Percentiles rank a stretch among this genome's conserved stretches.
Evolutionary conservation across 2,113 vertebrate genomes (phyloP).

Genomic region (Aramus guarauna): DNA sequence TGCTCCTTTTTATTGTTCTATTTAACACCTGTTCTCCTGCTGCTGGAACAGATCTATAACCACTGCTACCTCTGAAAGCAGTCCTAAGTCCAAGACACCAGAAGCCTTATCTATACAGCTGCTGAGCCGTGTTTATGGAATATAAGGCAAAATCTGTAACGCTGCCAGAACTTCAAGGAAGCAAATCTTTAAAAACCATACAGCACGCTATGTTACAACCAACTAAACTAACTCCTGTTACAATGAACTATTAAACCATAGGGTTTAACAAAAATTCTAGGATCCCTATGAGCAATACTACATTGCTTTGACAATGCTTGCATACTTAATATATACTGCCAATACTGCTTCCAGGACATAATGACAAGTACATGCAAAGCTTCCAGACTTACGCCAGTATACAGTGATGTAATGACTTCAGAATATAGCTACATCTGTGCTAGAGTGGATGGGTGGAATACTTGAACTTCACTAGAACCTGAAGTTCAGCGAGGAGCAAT

Average conservation of each 20-base stretch:
- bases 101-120: neutral
- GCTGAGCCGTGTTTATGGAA: neutral
- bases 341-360: neutral
- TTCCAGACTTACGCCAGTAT: neutral
- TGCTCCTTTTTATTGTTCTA: neutral
- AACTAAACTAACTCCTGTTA: neutral
- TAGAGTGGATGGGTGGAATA: neutral
- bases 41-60: neutral
- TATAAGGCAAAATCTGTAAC: neutral
- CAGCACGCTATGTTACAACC: neutral
- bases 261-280: neutral
- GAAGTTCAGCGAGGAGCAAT: neutral
- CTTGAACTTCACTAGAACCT: neutral
- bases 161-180: neutral
- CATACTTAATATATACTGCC: neutral
- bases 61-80: neutral
- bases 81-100: neutral
- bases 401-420: neutral
- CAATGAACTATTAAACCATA: neutral
- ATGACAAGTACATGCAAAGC: accelerated
- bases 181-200: neutral
- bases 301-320: neutral
- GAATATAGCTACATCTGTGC: neutral
- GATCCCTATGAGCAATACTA: neutral
- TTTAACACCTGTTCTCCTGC: neutral